Evolutionary conservation across 2,888 invertebrate genomes (phyloP), one percentile per base, ranked within the genome.

Genomic region (Sesia bembeciformis): DNA sequence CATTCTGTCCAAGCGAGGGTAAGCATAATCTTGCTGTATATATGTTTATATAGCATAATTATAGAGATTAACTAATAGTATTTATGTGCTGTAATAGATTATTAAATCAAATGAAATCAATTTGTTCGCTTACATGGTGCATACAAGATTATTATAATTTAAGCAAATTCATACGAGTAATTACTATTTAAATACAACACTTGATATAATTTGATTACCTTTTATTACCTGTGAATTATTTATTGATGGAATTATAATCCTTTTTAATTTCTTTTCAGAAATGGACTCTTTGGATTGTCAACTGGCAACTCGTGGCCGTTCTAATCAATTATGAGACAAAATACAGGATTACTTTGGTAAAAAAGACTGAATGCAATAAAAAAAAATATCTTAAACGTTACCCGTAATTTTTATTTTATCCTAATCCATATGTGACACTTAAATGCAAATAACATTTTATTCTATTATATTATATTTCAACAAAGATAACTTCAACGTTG

Each of bases 1-100:
- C 4, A 53, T 73, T 4, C 3, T 80, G 5, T 54, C 40, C 8
- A 84, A 84, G 52, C 60, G 65, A 59, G 80, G 78, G 79, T 81
- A 60, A 62, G 72, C 6, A 4, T 4, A 46, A 23, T 23, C 23
- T 23, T 23, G 23, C 23, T 23, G 2, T 23, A 23, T 23, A 23
- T 23, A 23, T 1, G 23, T 23, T 23, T 23, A 23, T 23, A 23
- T 23, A 23, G 23, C 2, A 23, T 23, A 23, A 23, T 23, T 23
- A 23, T 23, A 23, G 23, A 23, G 23, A 23, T 23, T 23, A 23
- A 23, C 23, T 23, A 23, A 23, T 23, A 23, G 23, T 1, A 23
- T 23, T 23, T 23, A 23, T 2, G 23, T 2, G 2, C 23, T 23
- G 23, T 23, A 23, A 23, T 23, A 23, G 23, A 23, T 23, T 23